Evolutionary conservation across 2,113 vertebrate genomes (phyloP).

Genomic region (Shinisaurus crocodilurus): DNA sequence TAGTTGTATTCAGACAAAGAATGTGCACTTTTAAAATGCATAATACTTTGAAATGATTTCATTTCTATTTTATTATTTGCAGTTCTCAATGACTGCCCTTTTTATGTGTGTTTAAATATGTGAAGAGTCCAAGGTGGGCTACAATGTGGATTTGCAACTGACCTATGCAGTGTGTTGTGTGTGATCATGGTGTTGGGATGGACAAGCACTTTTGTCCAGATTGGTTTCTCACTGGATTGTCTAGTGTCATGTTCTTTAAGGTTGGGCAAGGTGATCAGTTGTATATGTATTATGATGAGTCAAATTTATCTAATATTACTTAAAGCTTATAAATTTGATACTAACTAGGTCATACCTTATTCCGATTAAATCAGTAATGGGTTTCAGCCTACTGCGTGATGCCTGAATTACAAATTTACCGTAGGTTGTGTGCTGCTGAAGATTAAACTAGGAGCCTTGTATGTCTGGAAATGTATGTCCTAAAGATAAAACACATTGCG

Average conservation of each 20-base stretch:
- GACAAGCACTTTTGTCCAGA: neutral
- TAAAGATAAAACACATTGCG: neutral
- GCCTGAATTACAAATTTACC: constrained; percentile 5
- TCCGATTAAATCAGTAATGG: neutral
- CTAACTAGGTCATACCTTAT: neutral
- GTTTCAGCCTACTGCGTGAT: neutral
- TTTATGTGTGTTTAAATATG: neutral
- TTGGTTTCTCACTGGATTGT: too few species aligned
- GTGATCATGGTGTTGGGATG: neutral
- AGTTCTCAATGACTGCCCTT: neutral
- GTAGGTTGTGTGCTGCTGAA: neutral
- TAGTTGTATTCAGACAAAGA: neutral
- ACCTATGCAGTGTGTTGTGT: neutral
- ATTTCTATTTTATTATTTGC: neutral
- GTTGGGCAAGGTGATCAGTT: neutral
- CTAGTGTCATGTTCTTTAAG: neutral
- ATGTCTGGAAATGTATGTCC: neutral
- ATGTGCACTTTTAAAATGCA: neutral
- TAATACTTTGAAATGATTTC: neutral
- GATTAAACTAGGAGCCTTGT: neutral
- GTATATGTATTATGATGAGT: neutral
- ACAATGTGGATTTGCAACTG: neutral
- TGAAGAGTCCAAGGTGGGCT: neutral
- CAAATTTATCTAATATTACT: neutral
- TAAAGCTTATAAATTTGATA: neutral